phyloP scores from a whole-genome alignment of 2,888 invertebrate genomes.

The Conomelus anceps region DNA sequence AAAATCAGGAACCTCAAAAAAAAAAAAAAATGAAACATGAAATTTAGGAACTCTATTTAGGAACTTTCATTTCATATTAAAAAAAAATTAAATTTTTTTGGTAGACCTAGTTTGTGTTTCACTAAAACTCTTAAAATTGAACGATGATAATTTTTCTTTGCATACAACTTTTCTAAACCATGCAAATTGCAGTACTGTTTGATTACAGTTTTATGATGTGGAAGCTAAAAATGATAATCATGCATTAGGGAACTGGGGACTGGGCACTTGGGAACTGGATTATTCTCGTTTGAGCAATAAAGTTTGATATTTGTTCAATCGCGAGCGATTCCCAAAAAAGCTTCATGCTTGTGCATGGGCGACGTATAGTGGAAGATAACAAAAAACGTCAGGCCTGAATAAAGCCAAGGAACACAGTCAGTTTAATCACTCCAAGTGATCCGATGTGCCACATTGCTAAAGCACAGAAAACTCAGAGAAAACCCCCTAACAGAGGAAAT shows the following conservation, averaged over 20 bases:
- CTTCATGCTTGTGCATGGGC: too few species aligned
- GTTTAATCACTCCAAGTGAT: too few species aligned
- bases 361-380: too few species aligned
- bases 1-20: neutral
- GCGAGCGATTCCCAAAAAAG: too few species aligned
- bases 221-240: neutral
- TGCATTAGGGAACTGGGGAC: neutral
- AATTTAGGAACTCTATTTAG: neutral
- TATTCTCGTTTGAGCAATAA: too few species aligned
- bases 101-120: neutral
- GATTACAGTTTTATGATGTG: neutral
- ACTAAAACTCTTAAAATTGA: neutral
- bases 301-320: too few species aligned
- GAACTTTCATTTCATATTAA: too few species aligned
- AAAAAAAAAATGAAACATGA: neutral
- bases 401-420: too few species aligned
- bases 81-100: neutral
- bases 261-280: neutral
- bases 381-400: too few species aligned
- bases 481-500: too few species aligned
- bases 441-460: too few species aligned
- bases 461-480: too few species aligned
- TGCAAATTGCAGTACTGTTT: neutral
- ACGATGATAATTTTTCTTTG: neutral
- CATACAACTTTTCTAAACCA: neutral